Conservation (phyloP, 1,140 invertebrate genomes). For the Calephelis virginiensis region DNA sequence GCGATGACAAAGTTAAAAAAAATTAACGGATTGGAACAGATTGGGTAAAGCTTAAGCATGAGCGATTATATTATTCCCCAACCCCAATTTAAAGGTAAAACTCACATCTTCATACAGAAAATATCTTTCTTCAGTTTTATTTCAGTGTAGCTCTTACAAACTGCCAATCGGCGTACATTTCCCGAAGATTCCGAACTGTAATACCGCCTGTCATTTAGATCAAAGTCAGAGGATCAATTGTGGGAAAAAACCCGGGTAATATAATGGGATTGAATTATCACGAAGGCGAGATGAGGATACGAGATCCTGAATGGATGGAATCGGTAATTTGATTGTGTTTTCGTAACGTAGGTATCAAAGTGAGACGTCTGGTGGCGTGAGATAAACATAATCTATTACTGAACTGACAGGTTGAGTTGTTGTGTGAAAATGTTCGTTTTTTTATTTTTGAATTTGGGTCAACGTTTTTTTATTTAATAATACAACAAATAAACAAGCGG, state of each 20-base stretch:
- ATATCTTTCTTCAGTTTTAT: not conserved
- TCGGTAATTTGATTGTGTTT: conserved; percentile 69
- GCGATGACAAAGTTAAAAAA: too few species aligned
- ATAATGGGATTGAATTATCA: conserved; percentile 74
- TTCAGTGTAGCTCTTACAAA: not conserved
- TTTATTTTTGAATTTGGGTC: too few species aligned
- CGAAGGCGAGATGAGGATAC: conserved; percentile 45
- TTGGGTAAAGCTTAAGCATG: too few species aligned
- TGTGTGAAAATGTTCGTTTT: too few species aligned
- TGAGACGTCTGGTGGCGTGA: not conserved
- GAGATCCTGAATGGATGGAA: conserved; percentile 42
- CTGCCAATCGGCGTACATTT: conserved; percentile 54
- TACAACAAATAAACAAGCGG: too few species aligned
- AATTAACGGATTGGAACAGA: too few species aligned
- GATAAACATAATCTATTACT: too few species aligned
- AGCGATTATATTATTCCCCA: too few species aligned
- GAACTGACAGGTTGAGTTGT: too few species aligned
- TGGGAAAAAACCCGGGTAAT: conserved; percentile 58
- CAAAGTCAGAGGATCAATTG: conserved; percentile 58
- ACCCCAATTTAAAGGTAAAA: too few species aligned
- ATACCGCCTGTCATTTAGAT: conserved; percentile 46
- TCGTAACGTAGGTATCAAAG: not conserved
- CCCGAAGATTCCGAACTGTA: conserved; percentile 34
- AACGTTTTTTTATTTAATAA: too few species aligned
- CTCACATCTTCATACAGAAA: too few species aligned